A percentile compares a stretch with the other conserved stretches of the same genome.
Conservation (phyloP, 2,113 vertebrate genomes). For the Ia io region DNA sequence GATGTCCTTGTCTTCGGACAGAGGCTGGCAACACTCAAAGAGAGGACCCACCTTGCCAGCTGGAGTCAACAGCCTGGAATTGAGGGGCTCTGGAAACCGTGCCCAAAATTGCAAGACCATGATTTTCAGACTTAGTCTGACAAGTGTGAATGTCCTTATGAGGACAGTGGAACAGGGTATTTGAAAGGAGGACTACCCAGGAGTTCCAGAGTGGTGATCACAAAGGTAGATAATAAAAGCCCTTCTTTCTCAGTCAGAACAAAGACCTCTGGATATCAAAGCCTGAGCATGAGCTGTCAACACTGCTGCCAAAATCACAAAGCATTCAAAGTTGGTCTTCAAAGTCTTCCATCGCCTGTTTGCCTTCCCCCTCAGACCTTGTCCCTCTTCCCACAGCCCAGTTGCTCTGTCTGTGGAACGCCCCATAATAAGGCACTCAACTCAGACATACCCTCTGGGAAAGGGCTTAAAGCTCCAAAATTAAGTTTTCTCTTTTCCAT, state of each 20-base stretch:
- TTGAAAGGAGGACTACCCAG: constrained; percentile 15
- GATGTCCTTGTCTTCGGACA: constrained; percentile 28
- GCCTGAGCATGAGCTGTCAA: background rate
- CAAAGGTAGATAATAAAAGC: background rate
- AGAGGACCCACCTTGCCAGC: background rate
- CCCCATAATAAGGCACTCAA: background rate
- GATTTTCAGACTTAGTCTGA: background rate
- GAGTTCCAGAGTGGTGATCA: background rate
- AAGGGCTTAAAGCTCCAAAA: background rate
- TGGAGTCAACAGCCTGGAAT: constrained; percentile 22
- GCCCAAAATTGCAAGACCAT: background rate
- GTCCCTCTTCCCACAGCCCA: background rate
- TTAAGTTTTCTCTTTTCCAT: background rate
- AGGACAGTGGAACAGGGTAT: background rate
- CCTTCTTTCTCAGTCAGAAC: background rate
- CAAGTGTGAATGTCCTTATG: background rate
- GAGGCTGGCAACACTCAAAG: background rate
- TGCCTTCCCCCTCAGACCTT: background rate
- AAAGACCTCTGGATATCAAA: background rate
- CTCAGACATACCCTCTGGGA: background rate
- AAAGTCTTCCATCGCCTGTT: background rate
- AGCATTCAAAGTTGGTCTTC: background rate
- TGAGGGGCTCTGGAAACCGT: background rate
- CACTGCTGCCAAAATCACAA: background rate
- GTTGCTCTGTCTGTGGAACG: background rate